Evolutionary conservation across 2,888 invertebrate genomes (phyloP), one percentile per base, ranked within the genome.

Genomic region (Platypus cylindrus): DNA sequence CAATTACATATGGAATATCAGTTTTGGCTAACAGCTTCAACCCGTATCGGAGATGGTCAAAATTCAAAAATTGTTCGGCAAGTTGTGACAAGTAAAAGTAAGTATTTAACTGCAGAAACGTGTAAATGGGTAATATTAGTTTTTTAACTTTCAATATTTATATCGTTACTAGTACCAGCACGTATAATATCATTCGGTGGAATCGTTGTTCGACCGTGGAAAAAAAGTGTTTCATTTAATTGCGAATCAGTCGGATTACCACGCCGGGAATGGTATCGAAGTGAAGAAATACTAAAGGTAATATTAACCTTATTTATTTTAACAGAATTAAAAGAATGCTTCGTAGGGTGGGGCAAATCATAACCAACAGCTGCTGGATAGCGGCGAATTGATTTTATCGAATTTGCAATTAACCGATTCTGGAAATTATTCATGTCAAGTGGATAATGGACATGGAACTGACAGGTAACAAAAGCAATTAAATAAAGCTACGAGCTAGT

Each of bases 21-120:
- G 52, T 82, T 81, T 55, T 79, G 80, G 75, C 77, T 84, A 14
- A 78, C 80, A 1, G 82, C 81, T 2, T 78, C 75, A 3, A 84
- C 83, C 0, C 66, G 76, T 18, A 75, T 81, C 24, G 84, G 84
- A 0, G 82, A 83, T 55, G 83, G 84, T 0, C 77, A 75, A 51
- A 78, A 75, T 54, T 78, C 78, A 1, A 65, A 70, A 35, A 75
- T 78, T 2, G 73, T 74, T 4, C 71, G 75, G 1, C 76, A 77
- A 58, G 68, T 77, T 17, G 73, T 76, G 5, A 71, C 72, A 3
- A 70, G 67, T 45, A 67, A 75, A 48, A 70, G 73, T 62, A 47
- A 48, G 48, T 22, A 30, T n/a, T n/a, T n/a, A n/a, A n/a, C n/a
- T n/a, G n/a, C n/a, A n/a, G n/a, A n/a, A n/a, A n/a, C n/a, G n/a